phyloP scores from a whole-genome alignment of 2,113 vertebrate species.

The Colinus virginianus region DNA sequence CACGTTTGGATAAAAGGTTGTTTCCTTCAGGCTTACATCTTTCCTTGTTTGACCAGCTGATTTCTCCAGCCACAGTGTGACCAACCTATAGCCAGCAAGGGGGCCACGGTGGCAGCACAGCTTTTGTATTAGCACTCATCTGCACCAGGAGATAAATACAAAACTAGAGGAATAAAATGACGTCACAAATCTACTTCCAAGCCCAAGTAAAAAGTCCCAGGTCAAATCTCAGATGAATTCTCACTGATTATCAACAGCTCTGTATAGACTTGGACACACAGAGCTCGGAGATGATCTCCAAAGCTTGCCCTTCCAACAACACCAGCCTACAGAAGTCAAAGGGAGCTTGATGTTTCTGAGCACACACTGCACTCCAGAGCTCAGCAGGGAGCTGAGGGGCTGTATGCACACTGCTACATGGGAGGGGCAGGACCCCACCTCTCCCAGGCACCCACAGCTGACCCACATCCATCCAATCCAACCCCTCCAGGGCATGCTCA shows the following conservation, averaged over 20 bases:
- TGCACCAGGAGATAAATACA: not conserved
- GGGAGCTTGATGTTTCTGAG: too few species aligned
- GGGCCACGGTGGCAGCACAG: not conserved
- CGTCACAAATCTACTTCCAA: not conserved
- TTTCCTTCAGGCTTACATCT: not conserved
- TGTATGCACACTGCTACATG: not conserved
- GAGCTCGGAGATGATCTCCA: not conserved
- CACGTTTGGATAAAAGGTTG: not conserved
- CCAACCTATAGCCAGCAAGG: not conserved
- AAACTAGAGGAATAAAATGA: not conserved
- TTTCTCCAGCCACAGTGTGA: not conserved
- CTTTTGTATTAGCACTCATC: not conserved
- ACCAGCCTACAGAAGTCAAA: not conserved
- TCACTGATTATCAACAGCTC: not conserved
- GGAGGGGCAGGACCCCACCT: not conserved
- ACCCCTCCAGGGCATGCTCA: not conserved
- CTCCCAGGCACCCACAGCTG: not conserved
- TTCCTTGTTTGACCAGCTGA: not conserved
- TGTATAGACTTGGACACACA: not conserved
- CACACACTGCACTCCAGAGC: accelerated
- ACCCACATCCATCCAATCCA: not conserved
- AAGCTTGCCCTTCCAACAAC: not conserved
- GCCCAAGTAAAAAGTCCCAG: not conserved
- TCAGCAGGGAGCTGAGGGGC: not conserved
- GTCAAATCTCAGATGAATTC: not conserved